A percentile compares a stretch with the other conserved stretches of the same genome.
Conservation (phyloP, 1,140 invertebrate genomes). For the Bombus fervidus region DNA sequence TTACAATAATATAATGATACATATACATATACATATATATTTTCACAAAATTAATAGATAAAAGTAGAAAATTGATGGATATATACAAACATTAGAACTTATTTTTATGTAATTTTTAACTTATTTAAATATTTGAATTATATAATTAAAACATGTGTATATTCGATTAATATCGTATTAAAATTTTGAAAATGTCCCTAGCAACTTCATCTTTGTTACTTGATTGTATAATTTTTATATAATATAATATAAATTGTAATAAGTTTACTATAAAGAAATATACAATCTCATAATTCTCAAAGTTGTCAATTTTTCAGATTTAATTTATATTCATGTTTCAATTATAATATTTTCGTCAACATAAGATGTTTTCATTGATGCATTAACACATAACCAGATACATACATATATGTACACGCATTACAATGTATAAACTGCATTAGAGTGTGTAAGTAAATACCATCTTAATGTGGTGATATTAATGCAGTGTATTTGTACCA, state of each 20-base stretch:
- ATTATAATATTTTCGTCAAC: background rate
- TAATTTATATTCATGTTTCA: background rate
- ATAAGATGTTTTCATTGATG: background rate
- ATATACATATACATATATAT: background rate
- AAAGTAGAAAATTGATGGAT: background rate
- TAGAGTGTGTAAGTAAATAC: background rate
- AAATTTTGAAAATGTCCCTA: constrained; percentile 18
- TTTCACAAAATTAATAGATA: background rate
- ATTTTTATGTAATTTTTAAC: background rate
- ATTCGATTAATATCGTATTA: background rate
- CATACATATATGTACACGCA: background rate
- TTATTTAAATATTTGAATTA: background rate
- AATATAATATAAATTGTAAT: background rate
- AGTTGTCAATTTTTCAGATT: background rate
- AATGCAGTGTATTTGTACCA: constrained; percentile 25
- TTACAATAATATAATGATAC: background rate
- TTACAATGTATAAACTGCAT: background rate
- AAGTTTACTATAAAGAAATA: background rate
- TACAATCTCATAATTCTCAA: background rate
- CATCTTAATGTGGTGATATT: constrained; percentile 16
- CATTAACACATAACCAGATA: background rate
- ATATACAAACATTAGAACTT: background rate
- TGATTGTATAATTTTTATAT: background rate
- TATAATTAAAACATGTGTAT: background rate
- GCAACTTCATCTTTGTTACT: background rate